Evolutionary conservation across 2,888 invertebrate species (phyloP).

Genomic region (Catocala nupta): DNA sequence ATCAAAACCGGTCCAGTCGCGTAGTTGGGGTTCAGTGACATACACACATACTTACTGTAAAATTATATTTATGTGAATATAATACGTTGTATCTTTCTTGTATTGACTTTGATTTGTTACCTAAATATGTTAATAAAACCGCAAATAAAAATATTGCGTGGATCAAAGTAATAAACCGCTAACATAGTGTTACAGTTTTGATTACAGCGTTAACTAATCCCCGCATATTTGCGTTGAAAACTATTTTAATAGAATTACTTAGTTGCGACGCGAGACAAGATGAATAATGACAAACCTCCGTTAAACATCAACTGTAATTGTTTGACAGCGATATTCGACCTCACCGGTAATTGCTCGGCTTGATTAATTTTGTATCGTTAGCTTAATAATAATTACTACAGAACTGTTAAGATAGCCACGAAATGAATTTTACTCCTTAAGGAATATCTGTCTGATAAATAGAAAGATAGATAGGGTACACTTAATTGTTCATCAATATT

Average conservation of each 20-base stretch:
- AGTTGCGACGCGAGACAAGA: constrained; percentile 54
- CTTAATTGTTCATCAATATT: too few species aligned
- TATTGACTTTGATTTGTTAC: too few species aligned
- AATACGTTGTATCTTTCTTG: too few species aligned
- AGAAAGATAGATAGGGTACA: too few species aligned
- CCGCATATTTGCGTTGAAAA: constrained; percentile 46
- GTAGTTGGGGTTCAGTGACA: too few species aligned
- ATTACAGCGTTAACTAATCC: constrained; percentile 33
- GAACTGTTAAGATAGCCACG: constrained; percentile 26
- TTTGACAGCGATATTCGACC: constrained; percentile 70
- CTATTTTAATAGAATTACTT: constrained; percentile 53
- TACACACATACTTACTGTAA: too few species aligned
- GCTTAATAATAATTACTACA: constrained; percentile 41
- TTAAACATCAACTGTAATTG: constrained; percentile 73
- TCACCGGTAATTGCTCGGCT: constrained; percentile 57
- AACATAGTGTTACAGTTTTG: constrained; percentile 23
- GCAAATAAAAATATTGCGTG: constrained; percentile 28
- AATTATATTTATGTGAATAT: too few species aligned
- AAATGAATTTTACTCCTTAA: constrained; percentile 1
- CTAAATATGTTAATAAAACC: neutral
- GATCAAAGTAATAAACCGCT: constrained; percentile 20
- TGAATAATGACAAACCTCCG: constrained; percentile 68
- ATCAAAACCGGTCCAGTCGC: too few species aligned
- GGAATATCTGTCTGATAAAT: too few species aligned
- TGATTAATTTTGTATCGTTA: constrained; percentile 59